Percentiles rank a stretch among this genome's conserved stretches.
Conservation (phyloP, 1,140 invertebrate genomes). For the Aphis craccivora region DNA sequence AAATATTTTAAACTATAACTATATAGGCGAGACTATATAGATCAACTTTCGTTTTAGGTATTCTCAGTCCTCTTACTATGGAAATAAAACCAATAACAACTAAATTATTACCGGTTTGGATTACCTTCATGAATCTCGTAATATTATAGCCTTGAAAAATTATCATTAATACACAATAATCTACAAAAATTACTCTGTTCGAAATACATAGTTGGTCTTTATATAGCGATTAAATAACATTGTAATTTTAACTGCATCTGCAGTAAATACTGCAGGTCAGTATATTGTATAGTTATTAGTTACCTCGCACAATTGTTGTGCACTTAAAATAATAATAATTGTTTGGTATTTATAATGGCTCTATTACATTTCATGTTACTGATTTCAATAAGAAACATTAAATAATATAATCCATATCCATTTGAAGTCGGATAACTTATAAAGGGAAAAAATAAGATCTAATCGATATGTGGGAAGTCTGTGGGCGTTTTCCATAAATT, state of each 20-base stretch:
- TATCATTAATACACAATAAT: slow-evolving; percentile 2
- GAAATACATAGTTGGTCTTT: neutral
- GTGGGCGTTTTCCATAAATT: neutral
- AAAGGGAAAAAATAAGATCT: neutral
- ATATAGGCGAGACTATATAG: neutral
- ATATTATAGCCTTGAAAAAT: slow-evolving; percentile 8
- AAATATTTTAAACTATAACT: neutral
- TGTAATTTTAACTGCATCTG: neutral
- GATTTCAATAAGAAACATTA: neutral
- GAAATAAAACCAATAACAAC: slow-evolving; percentile 12
- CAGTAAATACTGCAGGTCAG: neutral
- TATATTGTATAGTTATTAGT: neutral
- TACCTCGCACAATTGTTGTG: neutral
- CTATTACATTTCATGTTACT: neutral
- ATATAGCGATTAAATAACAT: neutral
- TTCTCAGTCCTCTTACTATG: neutral
- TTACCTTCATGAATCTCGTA: neutral
- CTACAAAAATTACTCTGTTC: neutral
- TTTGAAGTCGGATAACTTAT: neutral
- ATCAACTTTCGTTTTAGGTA: slow-evolving; percentile 18
- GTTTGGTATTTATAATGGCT: neutral
- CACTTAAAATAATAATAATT: neutral
- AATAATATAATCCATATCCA: neutral
- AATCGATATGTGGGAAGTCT: neutral
- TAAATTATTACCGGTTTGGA: slow-evolving; percentile 26